These are phyloP conservation scores for Dryoscopus gambensis DNA, from an alignment of 2,113 vertebrate species.

Conservation along the genomic window DNA sequence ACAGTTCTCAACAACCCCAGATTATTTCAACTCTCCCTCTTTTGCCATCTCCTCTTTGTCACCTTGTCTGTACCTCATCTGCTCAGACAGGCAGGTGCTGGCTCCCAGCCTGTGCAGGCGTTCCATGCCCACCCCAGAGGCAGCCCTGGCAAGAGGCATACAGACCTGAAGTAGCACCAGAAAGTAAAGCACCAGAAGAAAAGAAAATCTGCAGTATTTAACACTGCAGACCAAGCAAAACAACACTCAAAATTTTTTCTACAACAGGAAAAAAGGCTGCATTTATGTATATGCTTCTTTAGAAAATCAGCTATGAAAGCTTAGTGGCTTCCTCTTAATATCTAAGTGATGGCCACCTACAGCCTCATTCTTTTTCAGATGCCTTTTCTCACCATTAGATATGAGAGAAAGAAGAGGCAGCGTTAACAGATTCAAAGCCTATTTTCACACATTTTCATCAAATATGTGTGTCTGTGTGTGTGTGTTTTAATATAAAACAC, in stretches of 20 bases:
- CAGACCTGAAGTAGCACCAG: neutral
- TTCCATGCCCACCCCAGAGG: fast-evolving
- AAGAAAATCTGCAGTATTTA: neutral
- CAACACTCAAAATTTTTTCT: neutral
- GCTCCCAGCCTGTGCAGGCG: neutral
- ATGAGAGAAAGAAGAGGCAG: neutral
- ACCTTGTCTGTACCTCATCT: neutral
- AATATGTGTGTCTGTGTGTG: neutral
- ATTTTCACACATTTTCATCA: neutral
- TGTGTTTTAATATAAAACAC: neutral
- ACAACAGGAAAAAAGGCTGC: neutral
- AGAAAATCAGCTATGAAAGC: neutral
- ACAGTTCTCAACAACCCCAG: fast-evolving
- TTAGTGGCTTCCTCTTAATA: neutral
- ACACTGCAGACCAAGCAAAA: neutral
- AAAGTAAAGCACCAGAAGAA: neutral
- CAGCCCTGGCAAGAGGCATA: fast-evolving
- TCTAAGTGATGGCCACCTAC: neutral
- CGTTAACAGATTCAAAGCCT: neutral
- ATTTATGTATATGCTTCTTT: neutral
- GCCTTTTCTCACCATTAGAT: neutral
- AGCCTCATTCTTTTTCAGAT: neutral
- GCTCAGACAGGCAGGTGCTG: fast-evolving
- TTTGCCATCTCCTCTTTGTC: neutral
- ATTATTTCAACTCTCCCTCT: neutral